Conservation (phyloP, 2,888 invertebrate species). For the Dugesia japonica region DNA sequence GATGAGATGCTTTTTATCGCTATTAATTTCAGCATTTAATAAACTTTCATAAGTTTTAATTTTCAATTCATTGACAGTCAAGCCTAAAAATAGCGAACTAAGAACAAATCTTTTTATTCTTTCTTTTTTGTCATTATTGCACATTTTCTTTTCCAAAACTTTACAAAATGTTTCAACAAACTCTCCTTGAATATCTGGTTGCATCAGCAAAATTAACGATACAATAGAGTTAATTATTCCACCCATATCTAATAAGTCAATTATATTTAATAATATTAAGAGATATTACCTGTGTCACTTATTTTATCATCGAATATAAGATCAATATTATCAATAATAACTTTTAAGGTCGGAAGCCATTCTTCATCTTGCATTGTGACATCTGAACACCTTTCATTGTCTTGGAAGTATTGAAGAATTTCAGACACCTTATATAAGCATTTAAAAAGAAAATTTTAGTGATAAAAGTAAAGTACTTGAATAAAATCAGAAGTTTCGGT, state of each 20-base stretch:
- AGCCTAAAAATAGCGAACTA: not conserved
- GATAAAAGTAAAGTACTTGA: no score
- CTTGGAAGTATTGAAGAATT: no score
- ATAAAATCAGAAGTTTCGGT: no score
- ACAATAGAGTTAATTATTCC: not conserved
- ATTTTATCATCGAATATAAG: no score
- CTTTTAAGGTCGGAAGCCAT: no score
- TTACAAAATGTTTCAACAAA: not conserved
- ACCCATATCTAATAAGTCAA: not conserved
- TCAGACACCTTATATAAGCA: no score
- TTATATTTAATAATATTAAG: no score
- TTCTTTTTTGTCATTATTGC: not conserved
- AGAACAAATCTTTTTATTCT: not conserved
- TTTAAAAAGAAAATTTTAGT: no score
- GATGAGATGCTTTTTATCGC: not conserved
- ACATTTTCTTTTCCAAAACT: not conserved
- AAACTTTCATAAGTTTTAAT: not conserved
- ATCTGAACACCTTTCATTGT: no score
- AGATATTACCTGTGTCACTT: no score
- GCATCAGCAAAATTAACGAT: not conserved
- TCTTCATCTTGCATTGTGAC: no score
- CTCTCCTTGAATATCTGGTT: not conserved
- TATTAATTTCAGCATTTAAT: constrained; percentile 4
- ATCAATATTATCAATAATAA: no score
- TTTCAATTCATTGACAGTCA: not conserved